Percentiles rank a stretch among this genome's conserved stretches.
Evolutionary conservation across 2,113 vertebrate genomes (phyloP).

Genomic region (Pontoporia blainvillei): DNA sequence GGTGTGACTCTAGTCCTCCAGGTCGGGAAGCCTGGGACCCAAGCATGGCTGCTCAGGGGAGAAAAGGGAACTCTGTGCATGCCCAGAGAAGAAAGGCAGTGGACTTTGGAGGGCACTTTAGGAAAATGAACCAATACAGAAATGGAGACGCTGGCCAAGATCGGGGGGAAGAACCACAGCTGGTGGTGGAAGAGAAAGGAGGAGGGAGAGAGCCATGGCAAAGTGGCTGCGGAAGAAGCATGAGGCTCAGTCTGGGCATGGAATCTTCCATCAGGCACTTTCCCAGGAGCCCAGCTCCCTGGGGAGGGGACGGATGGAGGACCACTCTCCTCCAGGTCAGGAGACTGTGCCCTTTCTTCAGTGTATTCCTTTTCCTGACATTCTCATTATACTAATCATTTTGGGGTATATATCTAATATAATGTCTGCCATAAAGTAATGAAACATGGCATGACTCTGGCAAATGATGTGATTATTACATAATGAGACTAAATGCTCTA

Average conservation of each 20-base stretch:
- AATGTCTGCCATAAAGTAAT: background rate
- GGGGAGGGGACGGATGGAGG: accelerated
- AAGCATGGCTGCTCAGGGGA: background rate
- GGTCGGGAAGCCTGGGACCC: background rate
- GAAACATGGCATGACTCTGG: background rate
- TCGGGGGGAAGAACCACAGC: too few species aligned
- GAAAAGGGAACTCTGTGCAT: background rate
- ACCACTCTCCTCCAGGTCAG: background rate
- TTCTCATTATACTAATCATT: accelerated
- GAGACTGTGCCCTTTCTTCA: background rate
- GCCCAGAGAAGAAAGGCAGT: background rate
- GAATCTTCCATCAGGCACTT: background rate
- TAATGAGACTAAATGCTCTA: background rate
- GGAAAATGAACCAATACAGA: background rate
- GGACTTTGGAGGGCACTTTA: background rate
- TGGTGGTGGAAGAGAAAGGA: too few species aligned
- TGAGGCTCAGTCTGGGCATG: accelerated
- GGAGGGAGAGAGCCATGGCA: background rate
- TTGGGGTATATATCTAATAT: accelerated
- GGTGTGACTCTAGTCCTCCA: background rate
- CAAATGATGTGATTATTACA: background rate
- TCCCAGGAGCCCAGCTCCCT: background rate
- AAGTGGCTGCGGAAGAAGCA: accelerated
- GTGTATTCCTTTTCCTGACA: background rate
- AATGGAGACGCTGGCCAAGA: background rate